Base-by-base conservation (phyloP, 2,113 vertebrate genomes). In the Aramus guarauna region DNA sequence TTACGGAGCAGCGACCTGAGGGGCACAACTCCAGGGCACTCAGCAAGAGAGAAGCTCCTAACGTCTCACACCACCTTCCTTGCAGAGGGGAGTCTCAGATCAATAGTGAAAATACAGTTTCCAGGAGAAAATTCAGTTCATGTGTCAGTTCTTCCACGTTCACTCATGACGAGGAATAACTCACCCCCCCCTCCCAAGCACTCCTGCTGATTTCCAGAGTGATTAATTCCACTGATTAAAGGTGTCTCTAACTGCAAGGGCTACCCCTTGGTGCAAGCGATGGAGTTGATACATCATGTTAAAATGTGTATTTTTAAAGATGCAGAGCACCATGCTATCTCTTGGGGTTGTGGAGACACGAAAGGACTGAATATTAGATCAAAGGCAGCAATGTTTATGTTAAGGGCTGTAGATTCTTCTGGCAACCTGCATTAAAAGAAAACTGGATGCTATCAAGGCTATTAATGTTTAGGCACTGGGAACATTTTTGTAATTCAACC, bases 211-310 rank as follows among this genome's bases (percentile, higher is more conserved):
- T 66, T 76, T 77, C 50, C 59, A 83, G 58, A 55, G 56, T 30
- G 53, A 79, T 58, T 76, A 88, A 93, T 59, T n/a, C 66, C 55
- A 55, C 30, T 43, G 43, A 73, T 29, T 76, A 62, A 88, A 93
- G 56, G 55, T 67, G 64, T 30, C 53, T 67, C 34, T 11, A 48
- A 71, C 9, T 71, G 71, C n/a, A 64, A 93, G 58, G 66, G 60
- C 30, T 56, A 43, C 32, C 41, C 50, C n/a, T 81, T 52, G 43
- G 64, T 68, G 72, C 64, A 68, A 66, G 36, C 1, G 5, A 24
- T 5, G 23, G 26, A 69, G 50, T 1, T 67, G 68, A 77, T 20
- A 59, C 3, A 41, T 26, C 8, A 21, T 50, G 58, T 30, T 88
- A 68, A 93, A 88, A 74, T 3, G 16, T 9, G 1, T 34, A 11